phyloP scores from a whole-genome alignment of 2,888 invertebrate species.

The Eretmocerus hayati region DNA sequence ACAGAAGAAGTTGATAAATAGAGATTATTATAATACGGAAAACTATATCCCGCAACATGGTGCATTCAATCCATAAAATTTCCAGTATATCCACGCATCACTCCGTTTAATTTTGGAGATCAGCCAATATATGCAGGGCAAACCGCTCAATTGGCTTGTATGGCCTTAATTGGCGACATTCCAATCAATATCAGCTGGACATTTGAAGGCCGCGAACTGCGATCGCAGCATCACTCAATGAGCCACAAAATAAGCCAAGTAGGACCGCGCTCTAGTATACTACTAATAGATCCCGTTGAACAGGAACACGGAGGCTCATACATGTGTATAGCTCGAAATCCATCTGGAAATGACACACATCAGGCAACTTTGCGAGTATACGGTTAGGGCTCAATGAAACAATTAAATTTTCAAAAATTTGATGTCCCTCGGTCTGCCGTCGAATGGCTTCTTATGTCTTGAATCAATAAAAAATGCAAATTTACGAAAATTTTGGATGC shows the following conservation, averaged over 20 bases:
- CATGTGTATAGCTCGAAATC: conserved; percentile 54
- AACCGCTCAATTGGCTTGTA: conserved; percentile 67
- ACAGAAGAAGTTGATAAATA: no score
- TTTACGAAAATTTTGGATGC: no score
- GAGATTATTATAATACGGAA: no score
- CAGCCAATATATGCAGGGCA: conserved; percentile 71
- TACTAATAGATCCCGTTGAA: conserved; percentile 47
- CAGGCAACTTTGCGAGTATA: conserved; percentile 54
- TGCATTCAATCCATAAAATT: no score
- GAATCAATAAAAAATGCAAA: no score
- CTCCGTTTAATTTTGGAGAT: conserved; percentile 72
- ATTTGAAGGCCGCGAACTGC: conserved; percentile 48
- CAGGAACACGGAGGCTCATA: conserved; percentile 53
- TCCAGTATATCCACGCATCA: conserved; percentile 73
- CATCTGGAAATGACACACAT: conserved; percentile 49
- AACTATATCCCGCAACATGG: no score
- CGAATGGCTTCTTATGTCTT: no score
- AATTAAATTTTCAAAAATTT: no score
- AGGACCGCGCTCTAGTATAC: conserved; percentile 43
- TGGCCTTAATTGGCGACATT: conserved; percentile 56
- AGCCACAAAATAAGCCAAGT: conserved; percentile 42
- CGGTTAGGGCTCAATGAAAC: conserved; percentile 48
- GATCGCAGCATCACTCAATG: conserved; percentile 38
- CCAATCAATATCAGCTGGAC: conserved; percentile 54
- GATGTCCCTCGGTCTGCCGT: no score